Base-by-base conservation (phyloP, 2,888 invertebrate genomes). In the Leucophora obtusa region DNA sequence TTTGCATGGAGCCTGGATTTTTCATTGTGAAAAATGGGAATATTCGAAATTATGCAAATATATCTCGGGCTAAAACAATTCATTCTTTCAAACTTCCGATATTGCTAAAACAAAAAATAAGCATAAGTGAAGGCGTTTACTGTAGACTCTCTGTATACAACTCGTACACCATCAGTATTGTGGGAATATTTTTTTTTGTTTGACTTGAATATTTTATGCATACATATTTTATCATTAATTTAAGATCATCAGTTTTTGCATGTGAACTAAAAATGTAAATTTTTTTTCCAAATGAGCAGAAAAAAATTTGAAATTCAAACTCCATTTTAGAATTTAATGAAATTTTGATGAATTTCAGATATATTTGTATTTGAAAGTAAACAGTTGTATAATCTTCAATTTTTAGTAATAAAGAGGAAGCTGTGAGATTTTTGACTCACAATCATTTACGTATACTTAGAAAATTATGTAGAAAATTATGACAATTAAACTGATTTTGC, bases 151-250 rank as follows among this genome's bases (percentile, higher is more conserved):
- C 50, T 38, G 15, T 47, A 38, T 14, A 28, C 51, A 35, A 35
- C 21, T 33, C 33, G 33, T 58, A 8, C 53, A 66, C 5, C 35
- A 17, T n/a, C 21, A 54, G 18, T 15, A 60, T 59, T 35, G 76
- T 71, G 70, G 70, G 76, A 71, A 77, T 54, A 47, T 59, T 76
- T 56, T 28, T 76, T 59, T 53, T 28, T 50, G 21, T 59, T 65
- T 69, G 60, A 43, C 47, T 53, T 65, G 24, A 65, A 63, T 51
- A 65, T 54, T 63, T 51, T 43, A 56, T 70, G 51, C 51, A 65
- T 62, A 76, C 75, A 69, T 70, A 76, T 76, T 76, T 70, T 65
- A 76, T 76, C 70, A 69, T 76, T 76, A 71, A 66, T 71, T 77
- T 77, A 65, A 71, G 47, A 77, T 77, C 76, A 77, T 63, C 70